phyloP scores from a whole-genome alignment of 1,140 invertebrate genomes.

The Argopecten irradians region DNA sequence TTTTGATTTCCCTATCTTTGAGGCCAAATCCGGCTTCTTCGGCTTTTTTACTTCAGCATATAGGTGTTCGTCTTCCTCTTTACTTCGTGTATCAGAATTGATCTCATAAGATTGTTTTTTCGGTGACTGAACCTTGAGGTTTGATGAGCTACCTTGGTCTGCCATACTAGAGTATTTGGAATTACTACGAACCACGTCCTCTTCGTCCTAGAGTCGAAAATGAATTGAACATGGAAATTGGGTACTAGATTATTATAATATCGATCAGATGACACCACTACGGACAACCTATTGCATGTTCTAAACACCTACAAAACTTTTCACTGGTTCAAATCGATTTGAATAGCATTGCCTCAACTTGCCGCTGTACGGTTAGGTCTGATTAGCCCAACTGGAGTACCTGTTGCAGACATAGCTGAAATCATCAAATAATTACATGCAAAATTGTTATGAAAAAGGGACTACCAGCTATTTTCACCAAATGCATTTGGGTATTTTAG shows the following conservation, averaged over 20 bases:
- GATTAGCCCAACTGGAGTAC: no score
- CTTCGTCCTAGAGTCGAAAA: background rate
- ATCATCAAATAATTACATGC: no score
- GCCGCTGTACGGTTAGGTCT: no score
- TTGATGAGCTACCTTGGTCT: constrained; percentile 5
- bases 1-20: background rate
- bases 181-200: background rate
- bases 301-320: background rate
- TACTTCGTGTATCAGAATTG: background rate
- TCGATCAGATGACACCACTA: background rate
- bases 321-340: background rate
- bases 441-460: no score
- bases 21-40: background rate
- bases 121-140: constrained; percentile 36
- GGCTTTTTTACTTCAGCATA: constrained; percentile 42
- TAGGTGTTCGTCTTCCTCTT: constrained; percentile 26
- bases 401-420: no score
- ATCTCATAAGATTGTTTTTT: constrained; percentile 43
- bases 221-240: background rate
- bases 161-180: constrained; percentile 15
- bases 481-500: no score
- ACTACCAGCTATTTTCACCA: no score
- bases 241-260: background rate
- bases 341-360: no score
- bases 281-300: background rate